Evolutionary conservation across 2,113 vertebrate species (phyloP).

Genomic region (Archilochus colubris): DNA sequence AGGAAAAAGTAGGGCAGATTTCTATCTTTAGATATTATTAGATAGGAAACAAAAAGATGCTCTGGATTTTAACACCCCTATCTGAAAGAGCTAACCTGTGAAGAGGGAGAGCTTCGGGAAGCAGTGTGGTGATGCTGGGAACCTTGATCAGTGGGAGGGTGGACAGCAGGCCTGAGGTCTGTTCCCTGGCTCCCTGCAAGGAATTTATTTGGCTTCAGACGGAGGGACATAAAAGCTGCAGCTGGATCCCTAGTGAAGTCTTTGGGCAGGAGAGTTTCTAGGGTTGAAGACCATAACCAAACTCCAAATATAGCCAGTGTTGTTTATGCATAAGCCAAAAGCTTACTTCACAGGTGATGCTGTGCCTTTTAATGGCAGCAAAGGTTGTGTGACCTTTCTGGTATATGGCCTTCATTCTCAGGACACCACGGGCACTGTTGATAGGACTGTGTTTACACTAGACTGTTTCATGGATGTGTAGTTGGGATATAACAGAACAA

Average conservation of each 20-base stretch:
- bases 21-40: conserved; percentile 52
- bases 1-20: conserved; percentile 33
- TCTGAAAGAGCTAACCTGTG: background rate
- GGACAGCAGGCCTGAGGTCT: background rate
- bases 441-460: background rate
- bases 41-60: conserved; percentile 2
- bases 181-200: background rate
- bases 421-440: background rate
- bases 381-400: background rate
- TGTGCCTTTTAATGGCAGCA: background rate
- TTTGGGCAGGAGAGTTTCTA: background rate
- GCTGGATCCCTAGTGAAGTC: background rate
- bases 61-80: background rate
- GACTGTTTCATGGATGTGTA: background rate
- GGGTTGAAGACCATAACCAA: background rate
- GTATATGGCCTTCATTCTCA: background rate
- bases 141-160: background rate
- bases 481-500: background rate
- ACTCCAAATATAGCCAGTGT: background rate
- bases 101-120: background rate
- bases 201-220: background rate
- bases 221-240: background rate
- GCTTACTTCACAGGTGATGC: background rate
- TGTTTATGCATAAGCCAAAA: background rate
- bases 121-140: background rate